phyloP scores from a whole-genome alignment of 1,140 invertebrate species.

The Leguminivora glycinivorella region DNA sequence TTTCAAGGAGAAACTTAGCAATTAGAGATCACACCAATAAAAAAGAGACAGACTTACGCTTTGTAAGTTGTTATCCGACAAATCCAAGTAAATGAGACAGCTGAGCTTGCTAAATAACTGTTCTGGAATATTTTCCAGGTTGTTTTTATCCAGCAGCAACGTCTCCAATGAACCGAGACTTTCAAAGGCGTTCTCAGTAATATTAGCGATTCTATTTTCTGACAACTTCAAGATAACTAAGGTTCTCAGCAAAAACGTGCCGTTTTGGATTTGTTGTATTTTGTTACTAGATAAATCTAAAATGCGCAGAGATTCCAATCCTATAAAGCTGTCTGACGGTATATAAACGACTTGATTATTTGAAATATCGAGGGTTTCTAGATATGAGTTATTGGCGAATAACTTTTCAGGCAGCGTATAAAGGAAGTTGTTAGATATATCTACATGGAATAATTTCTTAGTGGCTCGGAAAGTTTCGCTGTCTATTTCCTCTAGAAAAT shows the following conservation, averaged over 20 bases:
- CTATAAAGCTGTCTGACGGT: slow-evolving; percentile 75
- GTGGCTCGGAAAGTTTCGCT: slow-evolving; percentile 83
- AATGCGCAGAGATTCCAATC: slow-evolving; percentile 78
- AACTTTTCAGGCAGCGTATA: slow-evolving; percentile 80
- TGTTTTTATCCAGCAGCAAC: slow-evolving; percentile 81
- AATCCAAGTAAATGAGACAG: slow-evolving; percentile 64
- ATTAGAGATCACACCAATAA: too few relatives aligned
- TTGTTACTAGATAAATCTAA: slow-evolving; percentile 83
- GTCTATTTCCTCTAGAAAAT: slow-evolving; percentile 84
- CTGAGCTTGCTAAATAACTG: slow-evolving; percentile 61
- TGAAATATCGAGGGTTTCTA: slow-evolving; percentile 85
- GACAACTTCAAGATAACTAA: slow-evolving; percentile 81
- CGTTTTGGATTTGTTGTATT: slow-evolving; percentile 77
- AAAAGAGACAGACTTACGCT: slow-evolving; percentile 54
- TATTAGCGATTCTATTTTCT: slow-evolving; percentile 81
- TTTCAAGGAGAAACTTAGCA: too few relatives aligned
- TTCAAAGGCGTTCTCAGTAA: slow-evolving; percentile 80
- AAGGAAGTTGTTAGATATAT: slow-evolving; percentile 87
- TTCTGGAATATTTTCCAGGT: slow-evolving; percentile 68
- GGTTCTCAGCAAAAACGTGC: slow-evolving; percentile 81
- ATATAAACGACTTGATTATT: slow-evolving; percentile 84
- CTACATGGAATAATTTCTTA: slow-evolving; percentile 84
- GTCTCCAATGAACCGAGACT: slow-evolving; percentile 77
- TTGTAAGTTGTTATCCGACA: slow-evolving; percentile 67
- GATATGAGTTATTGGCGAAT: slow-evolving; percentile 82